phyloP scores from a whole-genome alignment of 92 coral and sea anemone species.

The Zoanthus solanderi region DNA sequence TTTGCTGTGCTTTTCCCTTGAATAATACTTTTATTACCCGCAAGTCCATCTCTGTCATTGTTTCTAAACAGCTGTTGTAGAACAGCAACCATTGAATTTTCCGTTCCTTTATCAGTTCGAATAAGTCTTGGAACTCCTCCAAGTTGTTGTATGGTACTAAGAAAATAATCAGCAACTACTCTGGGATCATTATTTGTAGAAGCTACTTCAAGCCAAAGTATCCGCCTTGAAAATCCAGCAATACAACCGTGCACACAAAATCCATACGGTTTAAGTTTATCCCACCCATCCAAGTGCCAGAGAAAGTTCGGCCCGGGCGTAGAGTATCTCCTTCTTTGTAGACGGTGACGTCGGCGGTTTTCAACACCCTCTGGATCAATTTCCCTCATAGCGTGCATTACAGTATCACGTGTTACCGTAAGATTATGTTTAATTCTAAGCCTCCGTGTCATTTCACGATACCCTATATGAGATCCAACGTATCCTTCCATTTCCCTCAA shows the following conservation, averaged over 20 bases:
- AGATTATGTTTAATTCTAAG: no score
- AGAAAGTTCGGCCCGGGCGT: conserved; percentile 61
- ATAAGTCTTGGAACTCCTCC: conserved; percentile 53
- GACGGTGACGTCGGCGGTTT: conserved; percentile 39
- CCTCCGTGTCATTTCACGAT: background rate
- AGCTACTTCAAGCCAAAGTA: conserved; percentile 55
- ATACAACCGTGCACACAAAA: conserved; percentile 52
- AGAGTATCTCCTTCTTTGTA: conserved; percentile 45
- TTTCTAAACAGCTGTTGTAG: conserved; percentile 60
- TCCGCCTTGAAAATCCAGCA: conserved; percentile 61
- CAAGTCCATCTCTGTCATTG: conserved; percentile 52
- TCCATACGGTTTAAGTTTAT: conserved; percentile 47
- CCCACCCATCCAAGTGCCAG: conserved; percentile 68
- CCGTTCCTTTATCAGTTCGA: conserved; percentile 60
- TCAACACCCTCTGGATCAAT: conserved; percentile 66
- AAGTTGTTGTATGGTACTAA: conserved; percentile 50
- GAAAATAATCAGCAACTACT: background rate
- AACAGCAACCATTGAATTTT: conserved; percentile 43
- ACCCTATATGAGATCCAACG: conserved; percentile 54
- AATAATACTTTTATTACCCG: conserved; percentile 56
- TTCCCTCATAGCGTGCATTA: conserved; percentile 53
- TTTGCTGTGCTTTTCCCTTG: conserved; percentile 64
- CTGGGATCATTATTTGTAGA: conserved; percentile 46
- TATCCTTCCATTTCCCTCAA: conserved; percentile 54
- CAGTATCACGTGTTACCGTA: conserved; percentile 30